phyloP scores from a whole-genome alignment of 2,113 vertebrate species.

The Pholis gunnellus region DNA sequence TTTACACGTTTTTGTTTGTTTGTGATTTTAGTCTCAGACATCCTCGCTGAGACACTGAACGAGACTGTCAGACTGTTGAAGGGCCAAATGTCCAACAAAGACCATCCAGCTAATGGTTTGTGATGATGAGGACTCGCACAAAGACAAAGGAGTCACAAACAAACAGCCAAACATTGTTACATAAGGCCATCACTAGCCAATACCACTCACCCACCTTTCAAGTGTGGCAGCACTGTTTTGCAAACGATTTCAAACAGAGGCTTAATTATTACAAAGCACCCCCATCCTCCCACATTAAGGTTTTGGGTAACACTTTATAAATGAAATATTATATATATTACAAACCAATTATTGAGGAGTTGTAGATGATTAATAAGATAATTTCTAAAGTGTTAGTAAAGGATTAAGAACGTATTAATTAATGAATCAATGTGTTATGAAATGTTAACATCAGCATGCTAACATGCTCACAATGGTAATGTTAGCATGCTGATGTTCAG shows the following conservation, averaged over 20 bases:
- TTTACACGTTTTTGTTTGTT: not conserved
- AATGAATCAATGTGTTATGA: no score
- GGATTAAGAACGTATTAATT: no score
- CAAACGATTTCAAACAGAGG: not conserved
- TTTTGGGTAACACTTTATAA: not conserved
- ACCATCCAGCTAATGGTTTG: slow-evolving; percentile 21
- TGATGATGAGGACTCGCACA: slow-evolving; percentile 20
- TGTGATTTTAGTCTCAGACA: not conserved
- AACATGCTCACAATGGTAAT: not conserved
- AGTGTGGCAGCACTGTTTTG: not conserved
- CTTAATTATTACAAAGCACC: not conserved
- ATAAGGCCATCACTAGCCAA: slow-evolving; percentile 1
- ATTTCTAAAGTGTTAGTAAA: no score
- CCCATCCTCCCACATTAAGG: not conserved
- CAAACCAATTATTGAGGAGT: no score
- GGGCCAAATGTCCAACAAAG: slow-evolving; percentile 6
- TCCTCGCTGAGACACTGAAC: not conserved
- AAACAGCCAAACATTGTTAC: slow-evolving; percentile 27
- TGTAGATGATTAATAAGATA: no score
- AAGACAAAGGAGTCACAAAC: slow-evolving; percentile 20
- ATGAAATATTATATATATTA: no score
- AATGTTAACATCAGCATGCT: no score
- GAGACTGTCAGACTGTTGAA: not conserved
- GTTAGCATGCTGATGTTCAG: not conserved
- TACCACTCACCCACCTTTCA: not conserved